Base-by-base conservation (phyloP, 1,140 invertebrate species). In the Argopecten irradians region DNA sequence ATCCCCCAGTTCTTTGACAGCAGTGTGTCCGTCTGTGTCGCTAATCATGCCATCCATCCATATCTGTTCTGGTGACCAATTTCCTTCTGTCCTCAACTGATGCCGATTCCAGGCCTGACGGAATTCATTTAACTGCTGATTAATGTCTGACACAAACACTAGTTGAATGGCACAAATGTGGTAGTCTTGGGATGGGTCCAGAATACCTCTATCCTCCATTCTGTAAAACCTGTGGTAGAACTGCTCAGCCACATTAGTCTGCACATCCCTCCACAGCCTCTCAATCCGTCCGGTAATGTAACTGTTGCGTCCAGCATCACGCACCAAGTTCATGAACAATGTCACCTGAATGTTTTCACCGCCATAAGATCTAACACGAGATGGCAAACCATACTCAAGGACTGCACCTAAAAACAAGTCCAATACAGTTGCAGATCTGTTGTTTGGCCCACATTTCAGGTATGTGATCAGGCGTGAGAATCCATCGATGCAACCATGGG, bases 181-280 rank as follows among this genome's bases (percentile, higher is more conserved):
- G 34, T 43, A 19, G 22, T 71, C 83, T 22, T 46, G 34, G 19
- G 28, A 34, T 16, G 82, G 33, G 32, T 88, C 84, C 34, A 88
- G 34, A 34, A 88, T 82, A 16, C 71, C 55, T 43, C 86, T 16
- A 39, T 89, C 88, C 55, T 89, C 88, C 88, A 89, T 89, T 1
- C 19, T 11, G 46, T 86, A 86, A 34, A 89, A 89, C 16, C 41
- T 32, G 14, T 34, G 33, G 34, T 89, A 83, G 35, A 85, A 89
- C 2, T 39, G 22, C 19, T 83, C 34, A 9, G 19, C 71, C 41
- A 86, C 88, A 16, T 89, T 5, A n/a, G 22, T 39, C n/a, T 39
- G 86, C 2, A 89, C n/a, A 89, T 13, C 34, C 85, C 33, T 83
- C 86, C 88, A 34, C 34, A 86, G 84, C 0, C n/a, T n/a, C 46